A percentile compares a stretch with the other conserved stretches of the same genome.
Conservation (phyloP, 2,888 invertebrate genomes). For the Morinoia aosen region DNA sequence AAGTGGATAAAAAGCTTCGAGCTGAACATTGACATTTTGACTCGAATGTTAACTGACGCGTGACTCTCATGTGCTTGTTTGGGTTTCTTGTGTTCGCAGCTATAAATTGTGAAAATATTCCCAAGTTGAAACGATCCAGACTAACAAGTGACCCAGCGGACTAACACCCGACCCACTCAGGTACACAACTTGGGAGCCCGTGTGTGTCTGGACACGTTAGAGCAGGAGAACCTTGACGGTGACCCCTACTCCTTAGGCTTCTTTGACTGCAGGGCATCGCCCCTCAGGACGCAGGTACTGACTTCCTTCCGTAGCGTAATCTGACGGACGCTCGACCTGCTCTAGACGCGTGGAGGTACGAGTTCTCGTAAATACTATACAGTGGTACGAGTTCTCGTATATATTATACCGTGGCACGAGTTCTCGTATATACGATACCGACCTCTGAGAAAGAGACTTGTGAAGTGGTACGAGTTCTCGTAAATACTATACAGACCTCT, state of each 20-base stretch:
- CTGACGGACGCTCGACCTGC: not conserved
- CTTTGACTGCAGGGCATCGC: constrained; percentile 68
- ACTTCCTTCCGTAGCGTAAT: not conserved
- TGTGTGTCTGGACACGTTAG: constrained; percentile 70
- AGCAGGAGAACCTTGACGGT: constrained; percentile 69
- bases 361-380: no score
- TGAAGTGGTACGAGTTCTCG: no score
- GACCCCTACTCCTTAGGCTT: constrained; percentile 69
- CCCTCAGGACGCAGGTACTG: constrained; percentile 68
- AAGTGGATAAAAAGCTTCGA: no score
- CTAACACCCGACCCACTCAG: constrained; percentile 56
- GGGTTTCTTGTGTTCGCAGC: no score
- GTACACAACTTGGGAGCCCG: constrained; percentile 65
- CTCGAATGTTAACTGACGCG: no score
- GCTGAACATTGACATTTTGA: no score
- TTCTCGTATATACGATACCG: no score
- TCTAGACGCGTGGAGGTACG: not conserved
- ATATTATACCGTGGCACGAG: no score
- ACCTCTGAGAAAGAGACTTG: not conserved
- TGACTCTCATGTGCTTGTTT: no score
- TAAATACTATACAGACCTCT: no score
- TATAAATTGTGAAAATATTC: no score
- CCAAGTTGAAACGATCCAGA: not conserved
- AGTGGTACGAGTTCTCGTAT: no score
- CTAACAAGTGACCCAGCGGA: not conserved